Conservation (phyloP, 2,888 invertebrate genomes). For the Anagyrus pseudococci region DNA sequence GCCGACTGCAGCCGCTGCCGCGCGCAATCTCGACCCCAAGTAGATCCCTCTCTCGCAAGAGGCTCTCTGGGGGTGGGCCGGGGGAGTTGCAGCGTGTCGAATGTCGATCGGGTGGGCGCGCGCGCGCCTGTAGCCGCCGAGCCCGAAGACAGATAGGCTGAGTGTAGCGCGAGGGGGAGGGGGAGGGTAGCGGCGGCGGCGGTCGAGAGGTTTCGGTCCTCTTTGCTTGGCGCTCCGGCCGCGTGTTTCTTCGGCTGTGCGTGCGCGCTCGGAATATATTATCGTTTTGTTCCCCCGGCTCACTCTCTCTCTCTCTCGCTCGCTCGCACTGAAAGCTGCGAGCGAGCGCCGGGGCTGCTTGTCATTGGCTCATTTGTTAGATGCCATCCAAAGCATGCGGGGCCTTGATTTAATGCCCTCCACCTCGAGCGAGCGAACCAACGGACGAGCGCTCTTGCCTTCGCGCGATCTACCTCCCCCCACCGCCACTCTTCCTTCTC, state of each 20-base stretch:
- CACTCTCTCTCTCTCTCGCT: no score
- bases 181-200: no score
- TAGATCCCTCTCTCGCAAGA: no score
- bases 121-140: no score
- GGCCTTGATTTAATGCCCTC: slow-evolving; percentile 62
- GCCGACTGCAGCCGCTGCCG: no score
- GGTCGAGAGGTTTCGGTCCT: no score
- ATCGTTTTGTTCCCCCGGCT: slow-evolving; percentile 62
- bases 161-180: no score
- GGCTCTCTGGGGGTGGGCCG: no score
- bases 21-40: no score
- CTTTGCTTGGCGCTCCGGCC: background rate
- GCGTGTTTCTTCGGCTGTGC: slow-evolving; percentile 38
- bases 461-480: slow-evolving; percentile 28
- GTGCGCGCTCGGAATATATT: slow-evolving; percentile 55
- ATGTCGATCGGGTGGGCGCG: no score
- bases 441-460: slow-evolving; percentile 32
- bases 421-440: slow-evolving; percentile 44
- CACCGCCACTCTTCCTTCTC: slow-evolving; percentile 12
- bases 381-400: slow-evolving; percentile 62
- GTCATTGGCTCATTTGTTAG: slow-evolving; percentile 63
- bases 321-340: slow-evolving; percentile 8
- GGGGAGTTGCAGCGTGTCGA: no score
- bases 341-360: slow-evolving; percentile 53
- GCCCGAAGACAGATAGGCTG: no score